Percentiles rank a stretch among this genome's conserved stretches.
Conservation (phyloP, 2,113 vertebrate species). For the Colossoma macropomum region DNA sequence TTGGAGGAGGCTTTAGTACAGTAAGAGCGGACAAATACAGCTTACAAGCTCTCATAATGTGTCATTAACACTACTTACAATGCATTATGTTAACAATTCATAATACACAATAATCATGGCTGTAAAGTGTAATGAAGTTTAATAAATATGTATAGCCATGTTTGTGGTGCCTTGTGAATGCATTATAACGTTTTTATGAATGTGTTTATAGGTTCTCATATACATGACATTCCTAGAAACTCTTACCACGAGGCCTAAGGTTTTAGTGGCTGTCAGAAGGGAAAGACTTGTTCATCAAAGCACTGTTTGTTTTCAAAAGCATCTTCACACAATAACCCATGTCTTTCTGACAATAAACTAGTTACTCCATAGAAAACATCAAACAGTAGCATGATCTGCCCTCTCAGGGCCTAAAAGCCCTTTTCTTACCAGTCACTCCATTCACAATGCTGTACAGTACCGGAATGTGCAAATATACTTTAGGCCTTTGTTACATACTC, state of each 20-base stretch:
- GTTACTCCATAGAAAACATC: neutral
- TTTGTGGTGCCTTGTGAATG: too few relatives aligned
- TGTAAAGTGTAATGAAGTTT: too few relatives aligned
- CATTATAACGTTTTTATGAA: too few relatives aligned
- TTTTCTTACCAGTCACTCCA: neutral
- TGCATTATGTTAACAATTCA: too few relatives aligned
- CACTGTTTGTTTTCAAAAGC: neutral
- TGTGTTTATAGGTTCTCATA: too few relatives aligned
- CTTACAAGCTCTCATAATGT: too few relatives aligned
- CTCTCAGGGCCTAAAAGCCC: neutral
- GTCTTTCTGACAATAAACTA: conserved; percentile 3
- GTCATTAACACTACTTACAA: too few relatives aligned
- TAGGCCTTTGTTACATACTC: neutral
- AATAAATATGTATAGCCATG: too few relatives aligned
- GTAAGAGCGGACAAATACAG: too few relatives aligned
- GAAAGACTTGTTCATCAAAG: conserved; percentile 17
- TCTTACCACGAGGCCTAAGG: neutral
- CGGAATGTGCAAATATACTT: neutral
- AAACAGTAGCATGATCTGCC: neutral
- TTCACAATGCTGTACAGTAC: neutral
- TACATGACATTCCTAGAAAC: too few relatives aligned
- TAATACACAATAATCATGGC: too few relatives aligned
- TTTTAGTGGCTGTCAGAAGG: neutral
- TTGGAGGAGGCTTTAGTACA: too few relatives aligned
- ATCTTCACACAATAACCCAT: neutral